Conservation (phyloP, 2,113 vertebrate genomes). For the Pseudorectes ferrugineus region DNA sequence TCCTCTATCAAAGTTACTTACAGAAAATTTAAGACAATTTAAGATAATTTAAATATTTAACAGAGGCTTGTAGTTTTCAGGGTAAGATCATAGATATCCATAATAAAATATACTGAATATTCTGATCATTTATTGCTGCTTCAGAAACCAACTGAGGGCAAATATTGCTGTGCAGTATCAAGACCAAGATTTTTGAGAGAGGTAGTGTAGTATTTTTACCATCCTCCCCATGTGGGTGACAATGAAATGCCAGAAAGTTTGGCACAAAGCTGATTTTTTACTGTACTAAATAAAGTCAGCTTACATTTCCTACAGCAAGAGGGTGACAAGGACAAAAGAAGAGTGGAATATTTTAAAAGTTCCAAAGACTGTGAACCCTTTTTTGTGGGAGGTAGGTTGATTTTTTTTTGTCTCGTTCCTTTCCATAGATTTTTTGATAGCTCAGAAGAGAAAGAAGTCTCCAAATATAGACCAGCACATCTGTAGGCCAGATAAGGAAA, state of each 20-base stretch:
- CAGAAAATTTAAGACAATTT: not conserved
- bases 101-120: not conserved
- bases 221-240: not conserved
- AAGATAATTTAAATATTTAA: not conserved
- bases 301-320: not conserved
- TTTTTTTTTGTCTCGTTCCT: not conserved
- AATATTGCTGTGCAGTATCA: not conserved
- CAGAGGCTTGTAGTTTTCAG: not conserved
- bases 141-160: not conserved
- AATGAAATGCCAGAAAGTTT: not conserved
- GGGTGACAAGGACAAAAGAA: not conserved
- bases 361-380: not conserved
- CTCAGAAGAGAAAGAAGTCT: not conserved
- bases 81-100: not conserved
- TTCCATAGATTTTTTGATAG: not conserved
- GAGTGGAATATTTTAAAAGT: not conserved
- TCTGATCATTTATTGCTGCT: not conserved
- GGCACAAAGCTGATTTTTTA: not conserved
- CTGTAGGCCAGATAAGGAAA: constrained; percentile 28
- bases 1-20: not conserved
- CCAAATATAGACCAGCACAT: constrained; percentile 2
- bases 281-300: not conserved
- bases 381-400: not conserved
- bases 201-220: not conserved
- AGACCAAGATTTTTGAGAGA: not conserved